These are phyloP conservation scores for Capitulum mitella DNA, from an alignment of 2,888 invertebrate species.

Conservation along the genomic window DNA sequence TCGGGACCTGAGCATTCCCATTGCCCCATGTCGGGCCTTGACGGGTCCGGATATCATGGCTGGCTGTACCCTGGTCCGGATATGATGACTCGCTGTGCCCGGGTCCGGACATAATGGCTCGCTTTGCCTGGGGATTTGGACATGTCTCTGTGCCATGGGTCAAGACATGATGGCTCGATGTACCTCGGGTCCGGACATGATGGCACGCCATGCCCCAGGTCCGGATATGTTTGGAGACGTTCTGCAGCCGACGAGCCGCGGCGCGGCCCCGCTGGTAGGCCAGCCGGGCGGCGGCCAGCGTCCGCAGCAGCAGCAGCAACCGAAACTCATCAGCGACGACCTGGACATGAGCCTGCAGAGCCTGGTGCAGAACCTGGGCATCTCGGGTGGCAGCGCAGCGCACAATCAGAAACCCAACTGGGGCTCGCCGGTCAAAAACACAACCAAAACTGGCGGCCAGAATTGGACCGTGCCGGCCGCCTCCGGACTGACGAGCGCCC, in stretches of 20 bases:
- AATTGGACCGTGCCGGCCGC: slow-evolving; percentile 10
- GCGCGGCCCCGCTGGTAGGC: slow-evolving; percentile 15
- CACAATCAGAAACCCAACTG: background rate
- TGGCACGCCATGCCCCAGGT: slow-evolving; percentile 46
- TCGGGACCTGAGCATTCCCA: too few relatives aligned
- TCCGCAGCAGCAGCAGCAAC: slow-evolving; percentile 18
- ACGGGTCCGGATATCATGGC: too few relatives aligned
- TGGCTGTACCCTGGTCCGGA: too few relatives aligned
- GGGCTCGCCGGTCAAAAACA: slow-evolving; percentile 13
- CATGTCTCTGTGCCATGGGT: too few relatives aligned
- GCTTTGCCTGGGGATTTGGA: too few relatives aligned
- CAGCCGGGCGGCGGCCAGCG: too few relatives aligned
- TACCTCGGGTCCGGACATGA: slow-evolving; percentile 59
- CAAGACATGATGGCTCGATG: too few relatives aligned
- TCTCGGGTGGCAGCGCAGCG: slow-evolving; percentile 26
- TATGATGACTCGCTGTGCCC: too few relatives aligned
- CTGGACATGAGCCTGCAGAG: slow-evolving; percentile 35
- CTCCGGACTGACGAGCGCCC: background rate
- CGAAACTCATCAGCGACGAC: slow-evolving; percentile 35
- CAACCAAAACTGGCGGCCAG: background rate
- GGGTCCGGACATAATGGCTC: too few relatives aligned
- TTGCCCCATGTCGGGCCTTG: too few relatives aligned
- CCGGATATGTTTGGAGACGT: slow-evolving; percentile 69
- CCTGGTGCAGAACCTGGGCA: slow-evolving; percentile 36
- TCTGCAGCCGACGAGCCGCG: slow-evolving; percentile 53